Evolutionary conservation across 2,113 vertebrate species (phyloP).

Genomic region (Lophotis ruficrista): DNA sequence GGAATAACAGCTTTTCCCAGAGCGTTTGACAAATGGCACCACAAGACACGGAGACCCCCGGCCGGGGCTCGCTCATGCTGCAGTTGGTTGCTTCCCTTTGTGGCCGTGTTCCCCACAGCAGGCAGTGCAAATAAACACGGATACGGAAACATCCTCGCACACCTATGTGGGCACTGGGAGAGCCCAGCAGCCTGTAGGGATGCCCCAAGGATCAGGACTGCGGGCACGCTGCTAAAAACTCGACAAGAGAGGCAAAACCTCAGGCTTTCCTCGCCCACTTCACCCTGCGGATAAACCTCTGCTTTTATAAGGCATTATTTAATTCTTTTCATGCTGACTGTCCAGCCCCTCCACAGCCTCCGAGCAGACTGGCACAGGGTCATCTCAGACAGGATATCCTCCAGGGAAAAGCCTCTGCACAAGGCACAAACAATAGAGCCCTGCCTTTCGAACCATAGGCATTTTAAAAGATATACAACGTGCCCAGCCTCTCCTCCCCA

Average conservation of each 20-base stretch:
- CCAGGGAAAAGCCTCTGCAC: constrained; percentile 74
- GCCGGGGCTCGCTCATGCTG: neutral
- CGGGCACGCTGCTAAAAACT: neutral
- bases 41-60: fast-evolving
- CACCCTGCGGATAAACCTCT: neutral
- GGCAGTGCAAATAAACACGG: neutral
- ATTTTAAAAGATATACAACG: neutral
- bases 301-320: neutral
- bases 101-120: neutral
- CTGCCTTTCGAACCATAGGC: constrained; percentile 21
- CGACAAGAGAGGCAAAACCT: neutral
- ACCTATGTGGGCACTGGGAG: fast-evolving
- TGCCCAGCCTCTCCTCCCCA: neutral
- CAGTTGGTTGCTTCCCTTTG: neutral
- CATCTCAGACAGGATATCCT: constrained; percentile 82
- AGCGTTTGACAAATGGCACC: neutral
- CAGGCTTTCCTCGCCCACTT: neutral
- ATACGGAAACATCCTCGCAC: fast-evolving
- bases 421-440: constrained; percentile 71
- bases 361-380: constrained; percentile 69
- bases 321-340: constrained; percentile 48
- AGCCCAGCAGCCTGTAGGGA: neutral
- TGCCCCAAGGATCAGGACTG: neutral
- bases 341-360: constrained; percentile 58
- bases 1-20: neutral